Conservation (phyloP, 2,797 vertebrate genomes). For the Schizopygopsis pylzovi region DNA sequence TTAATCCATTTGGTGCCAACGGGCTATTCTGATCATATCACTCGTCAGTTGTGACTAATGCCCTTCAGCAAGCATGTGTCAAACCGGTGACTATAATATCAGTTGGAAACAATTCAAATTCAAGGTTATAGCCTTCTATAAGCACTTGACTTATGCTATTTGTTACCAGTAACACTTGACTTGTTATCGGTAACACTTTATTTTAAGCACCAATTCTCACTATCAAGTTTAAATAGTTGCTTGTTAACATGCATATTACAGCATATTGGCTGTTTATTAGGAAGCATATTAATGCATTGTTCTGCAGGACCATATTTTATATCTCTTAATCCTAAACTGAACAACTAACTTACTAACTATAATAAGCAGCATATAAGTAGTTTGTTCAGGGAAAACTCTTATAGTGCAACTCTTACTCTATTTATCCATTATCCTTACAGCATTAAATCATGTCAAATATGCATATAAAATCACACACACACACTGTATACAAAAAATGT, state of each 20-base stretch:
- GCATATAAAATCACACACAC: too few relatives aligned
- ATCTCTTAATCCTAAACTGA: too few relatives aligned
- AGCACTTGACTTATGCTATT: background rate
- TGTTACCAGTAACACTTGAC: background rate
- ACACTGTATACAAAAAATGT: too few relatives aligned
- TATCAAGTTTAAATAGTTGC: too few relatives aligned
- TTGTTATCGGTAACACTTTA: background rate
- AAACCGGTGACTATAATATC: background rate
- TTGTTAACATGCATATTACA: too few relatives aligned
- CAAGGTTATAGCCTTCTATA: slow-evolving; percentile 5
- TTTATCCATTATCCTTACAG: background rate
- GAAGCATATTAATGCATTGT: too few relatives aligned
- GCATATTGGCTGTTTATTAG: too few relatives aligned
- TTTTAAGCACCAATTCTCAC: background rate
- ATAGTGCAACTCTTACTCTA: too few relatives aligned
- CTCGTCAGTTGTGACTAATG: slow-evolving; percentile 23
- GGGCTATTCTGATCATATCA: slow-evolving; percentile 32
- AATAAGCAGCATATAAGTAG: too few relatives aligned
- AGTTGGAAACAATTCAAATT: background rate
- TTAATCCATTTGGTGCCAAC: slow-evolving; percentile 57
- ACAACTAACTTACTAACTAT: too few relatives aligned
- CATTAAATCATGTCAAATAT: background rate
- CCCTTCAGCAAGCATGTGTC: background rate
- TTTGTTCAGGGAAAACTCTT: too few relatives aligned
- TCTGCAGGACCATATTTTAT: too few relatives aligned